Evolutionary conservation across 2,797 vertebrate species (phyloP).

Genomic region (Zenarchopterus dispar): DNA sequence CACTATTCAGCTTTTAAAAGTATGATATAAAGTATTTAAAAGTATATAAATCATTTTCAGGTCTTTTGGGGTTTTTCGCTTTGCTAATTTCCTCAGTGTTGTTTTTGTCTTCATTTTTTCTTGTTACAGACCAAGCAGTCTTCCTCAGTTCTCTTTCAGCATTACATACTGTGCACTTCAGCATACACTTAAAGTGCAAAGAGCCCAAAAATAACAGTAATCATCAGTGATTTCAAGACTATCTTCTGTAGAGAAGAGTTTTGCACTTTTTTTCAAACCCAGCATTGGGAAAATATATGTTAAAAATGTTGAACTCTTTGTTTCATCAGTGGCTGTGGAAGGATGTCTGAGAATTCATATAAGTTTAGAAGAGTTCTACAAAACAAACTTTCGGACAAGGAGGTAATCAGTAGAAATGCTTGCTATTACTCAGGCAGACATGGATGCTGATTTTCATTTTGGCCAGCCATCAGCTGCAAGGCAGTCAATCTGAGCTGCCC

Average conservation of each 20-base stretch:
- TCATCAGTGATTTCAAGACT: not conserved
- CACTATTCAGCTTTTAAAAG: not conserved
- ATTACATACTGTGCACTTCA: not conserved
- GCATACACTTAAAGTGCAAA: not conserved
- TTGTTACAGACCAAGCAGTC: not conserved
- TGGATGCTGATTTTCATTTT: slow-evolving; percentile 12
- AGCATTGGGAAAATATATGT: too few relatives aligned
- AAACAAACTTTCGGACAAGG: not conserved
- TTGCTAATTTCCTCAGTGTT: not conserved
- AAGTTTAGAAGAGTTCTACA: not conserved
- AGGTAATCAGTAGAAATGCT: slow-evolving; percentile 10
- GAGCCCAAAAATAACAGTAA: not conserved
- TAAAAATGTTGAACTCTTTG: too few relatives aligned
- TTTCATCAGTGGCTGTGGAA: not conserved
- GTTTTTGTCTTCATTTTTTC: not conserved
- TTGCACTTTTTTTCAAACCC: not conserved
- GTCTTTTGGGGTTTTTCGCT: not conserved
- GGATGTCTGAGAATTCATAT: not conserved
- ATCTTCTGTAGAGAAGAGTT: not conserved
- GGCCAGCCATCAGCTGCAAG: slow-evolving; percentile 14
- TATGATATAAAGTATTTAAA: too few relatives aligned
- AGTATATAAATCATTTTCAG: not conserved
- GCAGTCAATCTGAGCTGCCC: slow-evolving; percentile 14
- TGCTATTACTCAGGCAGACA: slow-evolving; percentile 10
- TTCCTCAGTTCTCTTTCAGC: not conserved